phyloP scores from a whole-genome alignment of 2,797 vertebrate genomes.

The Natrix natrix region DNA sequence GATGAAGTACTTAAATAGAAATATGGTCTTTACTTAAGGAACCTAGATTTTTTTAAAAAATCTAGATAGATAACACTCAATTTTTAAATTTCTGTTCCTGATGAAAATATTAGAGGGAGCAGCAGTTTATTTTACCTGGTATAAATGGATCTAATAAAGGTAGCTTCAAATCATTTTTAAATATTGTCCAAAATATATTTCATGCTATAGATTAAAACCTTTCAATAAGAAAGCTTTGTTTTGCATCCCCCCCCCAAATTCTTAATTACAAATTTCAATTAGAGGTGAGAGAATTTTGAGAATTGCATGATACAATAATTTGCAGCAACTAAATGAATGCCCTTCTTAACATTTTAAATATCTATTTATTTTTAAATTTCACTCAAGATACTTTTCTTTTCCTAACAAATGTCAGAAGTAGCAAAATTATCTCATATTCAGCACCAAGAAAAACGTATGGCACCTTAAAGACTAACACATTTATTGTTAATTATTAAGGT shows the following conservation, averaged over 20 bases:
- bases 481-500: neutral
- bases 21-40: neutral
- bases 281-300: conserved; percentile 38
- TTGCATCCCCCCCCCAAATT: conserved; percentile 41
- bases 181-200: conserved; percentile 60
- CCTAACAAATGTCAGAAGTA: neutral
- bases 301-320: conserved; percentile 43
- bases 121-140: conserved; percentile 27
- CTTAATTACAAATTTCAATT: conserved; percentile 54
- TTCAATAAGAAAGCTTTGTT: conserved; percentile 52
- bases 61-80: neutral
- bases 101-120: neutral
- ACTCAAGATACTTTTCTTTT: conserved; percentile 8
- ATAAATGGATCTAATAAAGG: conserved; percentile 61
- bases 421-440: neutral
- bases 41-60: neutral
- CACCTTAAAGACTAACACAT: neutral
- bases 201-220: conserved; percentile 57
- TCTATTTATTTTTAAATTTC: conserved; percentile 26
- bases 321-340: conserved; percentile 48
- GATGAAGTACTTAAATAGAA: neutral
- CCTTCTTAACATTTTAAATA: conserved; percentile 35
- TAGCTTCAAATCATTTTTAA: conserved; percentile 61
- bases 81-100: neutral
- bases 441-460: neutral